phyloP scores from a whole-genome alignment of 2,113 vertebrate species.

The Lagopus muta region DNA sequence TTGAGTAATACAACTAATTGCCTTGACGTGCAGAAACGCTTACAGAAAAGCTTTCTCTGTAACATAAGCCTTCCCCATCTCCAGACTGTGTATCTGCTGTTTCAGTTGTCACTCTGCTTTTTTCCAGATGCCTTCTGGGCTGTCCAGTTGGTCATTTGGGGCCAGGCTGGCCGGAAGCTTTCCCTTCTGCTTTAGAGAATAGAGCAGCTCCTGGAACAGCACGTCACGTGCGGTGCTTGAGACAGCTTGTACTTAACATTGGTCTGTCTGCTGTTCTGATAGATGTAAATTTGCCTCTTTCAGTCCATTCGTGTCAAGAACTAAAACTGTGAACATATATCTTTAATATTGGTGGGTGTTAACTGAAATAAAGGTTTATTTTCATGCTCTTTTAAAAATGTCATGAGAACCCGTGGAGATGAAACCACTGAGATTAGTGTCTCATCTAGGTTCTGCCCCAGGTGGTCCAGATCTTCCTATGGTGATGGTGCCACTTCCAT shows the following conservation, averaged over 20 bases:
- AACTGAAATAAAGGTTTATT: slow-evolving; percentile 85
- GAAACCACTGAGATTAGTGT: neutral
- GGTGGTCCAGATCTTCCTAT: neutral
- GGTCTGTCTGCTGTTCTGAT: slow-evolving; percentile 63
- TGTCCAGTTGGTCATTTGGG: neutral
- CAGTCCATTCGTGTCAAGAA: slow-evolving; percentile 73
- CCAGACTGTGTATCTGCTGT: neutral
- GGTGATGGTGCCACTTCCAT: neutral
- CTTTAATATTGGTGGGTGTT: slow-evolving; percentile 73
- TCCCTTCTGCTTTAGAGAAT: neutral
- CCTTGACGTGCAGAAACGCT: neutral
- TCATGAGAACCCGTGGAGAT: slow-evolving; percentile 54
- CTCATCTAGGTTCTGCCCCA: neutral
- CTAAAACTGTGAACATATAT: slow-evolving; percentile 79
- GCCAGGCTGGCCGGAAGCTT: neutral
- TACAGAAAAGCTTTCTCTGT: slow-evolving; percentile 2
- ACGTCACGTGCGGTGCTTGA: neutral
- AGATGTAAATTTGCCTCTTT: slow-evolving; percentile 75
- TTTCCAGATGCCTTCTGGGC: neutral
- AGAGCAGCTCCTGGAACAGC: slow-evolving; percentile 5
- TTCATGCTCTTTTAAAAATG: slow-evolving; percentile 80
- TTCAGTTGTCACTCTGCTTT: neutral
- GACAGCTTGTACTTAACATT: slow-evolving; percentile 16
- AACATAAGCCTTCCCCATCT: neutral
- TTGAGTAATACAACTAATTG: neutral